Conservation (phyloP, 1,140 invertebrate genomes). For the Eurytemora carolleeae region DNA sequence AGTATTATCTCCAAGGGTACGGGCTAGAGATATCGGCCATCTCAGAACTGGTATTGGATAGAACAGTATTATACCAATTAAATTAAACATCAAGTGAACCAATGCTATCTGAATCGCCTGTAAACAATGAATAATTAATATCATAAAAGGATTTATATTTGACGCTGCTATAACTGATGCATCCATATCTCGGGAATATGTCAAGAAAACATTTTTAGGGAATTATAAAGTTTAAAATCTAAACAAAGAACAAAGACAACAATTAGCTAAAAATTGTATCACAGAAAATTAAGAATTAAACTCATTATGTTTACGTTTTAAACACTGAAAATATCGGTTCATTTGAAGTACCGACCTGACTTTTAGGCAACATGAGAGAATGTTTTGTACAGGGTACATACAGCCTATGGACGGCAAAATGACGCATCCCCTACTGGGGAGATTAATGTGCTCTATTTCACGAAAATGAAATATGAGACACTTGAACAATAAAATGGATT, state of each 20-base stretch:
- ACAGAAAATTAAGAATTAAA: too few relatives aligned
- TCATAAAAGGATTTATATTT: neutral
- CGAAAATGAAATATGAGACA: neutral
- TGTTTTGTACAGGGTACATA: neutral
- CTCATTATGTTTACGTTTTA: neutral
- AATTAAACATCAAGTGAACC: slow-evolving; percentile 35
- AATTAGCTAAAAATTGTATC: too few relatives aligned
- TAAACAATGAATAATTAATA: neutral
- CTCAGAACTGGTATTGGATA: slow-evolving; percentile 32
- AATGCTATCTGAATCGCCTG: slow-evolving; percentile 33
- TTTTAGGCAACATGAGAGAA: too few relatives aligned
- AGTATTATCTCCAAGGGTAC: slow-evolving; percentile 27
- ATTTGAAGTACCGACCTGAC: too few relatives aligned
- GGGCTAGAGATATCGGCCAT: slow-evolving; percentile 30
- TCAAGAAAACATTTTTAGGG: too few relatives aligned
- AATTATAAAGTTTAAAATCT: neutral
- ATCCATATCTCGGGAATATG: too few relatives aligned
- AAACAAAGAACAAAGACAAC: neutral
- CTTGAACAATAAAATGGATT: neutral
- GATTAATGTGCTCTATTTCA: neutral
- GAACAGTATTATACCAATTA: slow-evolving; percentile 33
- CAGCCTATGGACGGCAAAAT: neutral
- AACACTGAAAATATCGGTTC: too few relatives aligned
- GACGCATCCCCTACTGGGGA: neutral
- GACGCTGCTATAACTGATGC: too few relatives aligned